phyloP scores from a whole-genome alignment of 1,140 invertebrate genomes.

The Halictus rubicundus region DNA sequence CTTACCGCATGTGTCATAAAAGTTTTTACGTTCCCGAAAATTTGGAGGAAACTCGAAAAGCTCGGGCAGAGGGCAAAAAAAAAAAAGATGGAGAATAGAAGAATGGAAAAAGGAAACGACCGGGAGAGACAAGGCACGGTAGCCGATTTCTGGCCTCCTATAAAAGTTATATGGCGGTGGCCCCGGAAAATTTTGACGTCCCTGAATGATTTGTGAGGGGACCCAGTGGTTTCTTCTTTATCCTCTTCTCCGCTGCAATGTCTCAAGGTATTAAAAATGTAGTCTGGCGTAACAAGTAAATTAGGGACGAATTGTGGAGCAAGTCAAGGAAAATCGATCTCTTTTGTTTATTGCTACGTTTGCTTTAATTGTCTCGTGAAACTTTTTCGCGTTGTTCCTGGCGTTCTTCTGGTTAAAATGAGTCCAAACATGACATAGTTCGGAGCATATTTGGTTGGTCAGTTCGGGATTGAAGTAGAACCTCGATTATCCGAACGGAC shows the following conservation, averaged over 20 bases:
- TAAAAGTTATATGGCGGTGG: conserved; percentile 54
- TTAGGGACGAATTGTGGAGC: too few species aligned
- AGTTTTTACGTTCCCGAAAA: conserved; percentile 26
- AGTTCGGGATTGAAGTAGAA: too few species aligned
- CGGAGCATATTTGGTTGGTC: too few species aligned
- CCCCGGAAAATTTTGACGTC: not conserved
- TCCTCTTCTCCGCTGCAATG: not conserved
- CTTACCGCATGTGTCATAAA: conserved; percentile 52
- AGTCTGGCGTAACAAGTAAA: too few species aligned
- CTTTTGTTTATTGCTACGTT: too few species aligned
- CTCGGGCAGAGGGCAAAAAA: not conserved
- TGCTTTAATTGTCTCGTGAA: too few species aligned
- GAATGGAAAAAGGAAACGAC: not conserved
- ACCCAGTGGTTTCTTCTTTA: not conserved
- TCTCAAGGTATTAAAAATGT: not conserved
- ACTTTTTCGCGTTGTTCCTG: too few species aligned
- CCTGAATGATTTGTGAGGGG: conserved; percentile 26
- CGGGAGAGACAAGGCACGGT: conserved; percentile 14
- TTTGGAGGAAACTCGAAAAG: not conserved
- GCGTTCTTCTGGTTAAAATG: too few species aligned
- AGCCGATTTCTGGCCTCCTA: conserved; percentile 40
- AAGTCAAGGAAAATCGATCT: too few species aligned
- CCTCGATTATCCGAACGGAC: too few species aligned
- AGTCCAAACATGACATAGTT: too few species aligned
- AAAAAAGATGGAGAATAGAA: not conserved